Evolutionary conservation across 2,797 vertebrate genomes (phyloP).

Genomic region (Tadarida brasiliensis): DNA sequence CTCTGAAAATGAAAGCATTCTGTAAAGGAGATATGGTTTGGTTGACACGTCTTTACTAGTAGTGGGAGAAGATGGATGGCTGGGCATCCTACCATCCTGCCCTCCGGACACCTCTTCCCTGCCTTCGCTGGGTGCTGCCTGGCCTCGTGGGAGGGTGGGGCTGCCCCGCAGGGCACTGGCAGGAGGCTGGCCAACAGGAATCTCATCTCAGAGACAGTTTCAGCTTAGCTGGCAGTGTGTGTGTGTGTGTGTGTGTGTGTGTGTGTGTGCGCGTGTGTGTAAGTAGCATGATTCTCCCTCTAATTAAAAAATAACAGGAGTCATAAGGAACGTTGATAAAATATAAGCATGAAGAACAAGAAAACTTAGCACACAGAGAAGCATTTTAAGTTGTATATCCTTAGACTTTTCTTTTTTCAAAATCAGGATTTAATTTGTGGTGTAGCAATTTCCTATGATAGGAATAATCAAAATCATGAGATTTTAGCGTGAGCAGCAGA

Average conservation of each 20-base stretch:
- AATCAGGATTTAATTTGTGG: neutral
- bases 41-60: neutral
- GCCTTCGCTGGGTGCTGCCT: neutral
- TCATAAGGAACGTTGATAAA: neutral
- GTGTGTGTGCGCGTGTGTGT: neutral
- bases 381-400: neutral
- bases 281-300: neutral
- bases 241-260: neutral
- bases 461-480: neutral
- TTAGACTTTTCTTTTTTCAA: neutral
- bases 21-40: slow-evolving; percentile 56
- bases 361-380: neutral
- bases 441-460: neutral
- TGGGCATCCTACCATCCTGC: neutral
- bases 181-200: neutral
- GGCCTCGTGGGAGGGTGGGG: neutral
- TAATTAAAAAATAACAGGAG: neutral
- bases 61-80: neutral
- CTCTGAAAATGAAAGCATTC: slow-evolving; percentile 62
- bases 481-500: neutral
- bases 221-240: neutral
- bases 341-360: neutral
- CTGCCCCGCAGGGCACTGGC: neutral
- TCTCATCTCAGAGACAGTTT: neutral
- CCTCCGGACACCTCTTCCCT: neutral